Base-by-base conservation (phyloP, 1,140 invertebrate species). In the Formica selysi region DNA sequence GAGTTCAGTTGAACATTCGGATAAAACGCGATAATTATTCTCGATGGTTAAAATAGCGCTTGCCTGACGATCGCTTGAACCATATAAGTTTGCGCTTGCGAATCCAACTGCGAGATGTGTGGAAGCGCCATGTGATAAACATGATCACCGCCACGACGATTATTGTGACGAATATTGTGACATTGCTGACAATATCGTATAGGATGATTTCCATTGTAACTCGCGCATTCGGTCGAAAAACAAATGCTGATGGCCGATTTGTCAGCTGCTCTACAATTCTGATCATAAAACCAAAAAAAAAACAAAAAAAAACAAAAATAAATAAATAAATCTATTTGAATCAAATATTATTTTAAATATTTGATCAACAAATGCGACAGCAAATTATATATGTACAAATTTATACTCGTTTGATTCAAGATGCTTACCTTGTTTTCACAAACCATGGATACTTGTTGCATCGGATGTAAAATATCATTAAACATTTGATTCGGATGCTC, bases 61-160 rank as follows among this genome's bases (percentile, higher is more conserved):
- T 94, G 98, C 97, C 98, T 99, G 70, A 99, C 97, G 90, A 99
- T 98, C n/a, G 98, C 98, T 95, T 99, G 99, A 62, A 99, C 97
- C 92, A 99, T 97, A 93, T 99, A 99, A 91, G 97, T 97, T 94
- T 98, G 98, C 95, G 98, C 98, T 94, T 99, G 98, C 32, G 97
- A 95, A 94, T 98, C 97, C 97, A 98, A 97, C 91, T 97, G 96
- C 96, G 98, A 99, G 64, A 98, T 97, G 65, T 97, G 97, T 36
- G 97, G 97, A 86, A 99, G 96, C 78, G 97, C 97, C 88, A 96
- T 97, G 95, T 99, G 99, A 83, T 98, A 97, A 87, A 99, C 97
- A 95, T 99, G 99, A 95, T 98, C 98, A 1, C 97, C 97, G 41
- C 98, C 98, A 51, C 98, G 96, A 59, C 97, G 96, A 89, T 97